These are phyloP conservation scores for Pseudochaenichthys georgianus DNA, from an alignment of 2,797 vertebrate genomes.

Conservation along the genomic window DNA sequence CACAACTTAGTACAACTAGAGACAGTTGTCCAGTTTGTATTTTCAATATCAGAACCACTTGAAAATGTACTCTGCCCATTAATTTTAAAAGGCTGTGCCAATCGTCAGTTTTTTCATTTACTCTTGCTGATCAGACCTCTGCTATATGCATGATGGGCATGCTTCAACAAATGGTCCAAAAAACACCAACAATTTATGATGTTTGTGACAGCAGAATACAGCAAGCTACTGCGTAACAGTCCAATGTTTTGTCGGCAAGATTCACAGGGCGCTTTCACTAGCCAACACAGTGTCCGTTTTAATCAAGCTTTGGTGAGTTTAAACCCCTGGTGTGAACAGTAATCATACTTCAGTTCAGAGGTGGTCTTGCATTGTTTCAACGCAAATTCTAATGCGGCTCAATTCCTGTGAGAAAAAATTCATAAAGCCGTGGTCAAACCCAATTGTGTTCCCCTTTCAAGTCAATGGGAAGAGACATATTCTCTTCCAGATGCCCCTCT, in stretches of 20 bases:
- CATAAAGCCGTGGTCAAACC: neutral
- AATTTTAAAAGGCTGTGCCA: no score
- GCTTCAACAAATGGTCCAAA: neutral
- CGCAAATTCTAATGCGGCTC: no score
- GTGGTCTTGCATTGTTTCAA: neutral
- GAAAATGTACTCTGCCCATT: neutral
- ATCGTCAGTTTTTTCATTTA: neutral
- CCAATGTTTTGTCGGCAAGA: neutral
- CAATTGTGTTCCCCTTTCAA: neutral
- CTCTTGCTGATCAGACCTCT: neutral
- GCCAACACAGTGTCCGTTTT: neutral
- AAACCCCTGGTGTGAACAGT: no score
- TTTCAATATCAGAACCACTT: neutral
- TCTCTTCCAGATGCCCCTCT: neutral
- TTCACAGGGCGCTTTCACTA: neutral
- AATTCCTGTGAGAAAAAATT: no score
- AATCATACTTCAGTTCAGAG: neutral
- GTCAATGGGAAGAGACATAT: neutral
- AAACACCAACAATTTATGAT: neutral
- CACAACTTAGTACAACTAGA: neutral
- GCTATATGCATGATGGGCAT: neutral
- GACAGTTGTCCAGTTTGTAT: neutral
- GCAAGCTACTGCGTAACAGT: neutral
- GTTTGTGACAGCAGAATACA: neutral
- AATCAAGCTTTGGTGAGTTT: neutral